These are phyloP conservation scores for Keiferia lycopersicella DNA, from an alignment of 2,888 invertebrate genomes.

Conservation along the genomic window DNA sequence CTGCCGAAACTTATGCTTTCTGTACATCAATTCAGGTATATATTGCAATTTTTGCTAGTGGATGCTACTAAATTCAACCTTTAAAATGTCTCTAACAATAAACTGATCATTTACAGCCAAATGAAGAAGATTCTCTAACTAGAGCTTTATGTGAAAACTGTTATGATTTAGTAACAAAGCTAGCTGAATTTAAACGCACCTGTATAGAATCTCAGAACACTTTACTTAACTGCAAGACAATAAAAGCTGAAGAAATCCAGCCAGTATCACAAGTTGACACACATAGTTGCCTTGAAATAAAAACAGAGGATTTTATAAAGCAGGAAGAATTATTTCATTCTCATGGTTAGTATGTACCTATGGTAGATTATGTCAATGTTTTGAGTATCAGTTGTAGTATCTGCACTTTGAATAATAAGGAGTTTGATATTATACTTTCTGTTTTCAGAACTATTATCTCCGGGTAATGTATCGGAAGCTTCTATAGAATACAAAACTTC, in stretches of 20 bases:
- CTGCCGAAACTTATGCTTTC: constrained; percentile 60
- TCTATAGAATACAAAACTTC: not conserved
- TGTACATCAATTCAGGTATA: constrained; percentile 71
- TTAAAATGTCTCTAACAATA: not conserved
- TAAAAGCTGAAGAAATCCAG: constrained; percentile 6
- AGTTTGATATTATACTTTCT: constrained; percentile 11
- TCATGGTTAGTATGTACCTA: not conserved
- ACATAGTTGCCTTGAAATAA: not conserved
- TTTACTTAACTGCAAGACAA: constrained; percentile 37
- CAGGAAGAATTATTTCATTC: not conserved
- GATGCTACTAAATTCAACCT: not conserved
- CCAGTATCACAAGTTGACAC: not conserved
- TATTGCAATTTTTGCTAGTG: not conserved
- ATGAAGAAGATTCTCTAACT: constrained; percentile 56
- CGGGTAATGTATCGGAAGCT: constrained; percentile 32
- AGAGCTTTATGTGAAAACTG: constrained; percentile 64
- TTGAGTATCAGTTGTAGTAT: not conserved
- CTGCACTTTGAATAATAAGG: too few relatives aligned
- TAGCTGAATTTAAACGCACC: constrained; percentile 62
- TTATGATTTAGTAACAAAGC: constrained; percentile 55
- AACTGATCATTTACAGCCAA: constrained; percentile 11
- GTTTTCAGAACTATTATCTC: constrained; percentile 37
- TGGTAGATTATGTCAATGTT: not conserved
- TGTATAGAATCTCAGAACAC: constrained; percentile 65
- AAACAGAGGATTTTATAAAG: not conserved